Evolutionary conservation across 2,113 vertebrate genomes (phyloP).

Genomic region (Thunnus thynnus): DNA sequence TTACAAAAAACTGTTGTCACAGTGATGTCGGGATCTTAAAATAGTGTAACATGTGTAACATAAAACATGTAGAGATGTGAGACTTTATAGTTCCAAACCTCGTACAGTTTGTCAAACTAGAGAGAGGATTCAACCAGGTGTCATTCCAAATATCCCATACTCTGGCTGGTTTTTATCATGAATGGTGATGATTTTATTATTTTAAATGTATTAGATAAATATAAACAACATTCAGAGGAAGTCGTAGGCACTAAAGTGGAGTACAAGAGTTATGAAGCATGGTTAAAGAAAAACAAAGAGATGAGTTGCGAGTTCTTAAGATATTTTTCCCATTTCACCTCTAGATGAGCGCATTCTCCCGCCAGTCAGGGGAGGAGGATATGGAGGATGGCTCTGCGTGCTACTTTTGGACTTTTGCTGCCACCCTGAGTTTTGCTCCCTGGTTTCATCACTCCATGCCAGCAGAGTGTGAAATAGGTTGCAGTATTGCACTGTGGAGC

Average conservation of each 20-base stretch:
- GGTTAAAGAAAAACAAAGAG: not conserved
- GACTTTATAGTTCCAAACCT: no score
- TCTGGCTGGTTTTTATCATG: no score
- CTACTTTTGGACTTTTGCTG: slow-evolving; percentile 39
- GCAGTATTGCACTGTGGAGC: slow-evolving; percentile 15
- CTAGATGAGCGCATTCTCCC: not conserved
- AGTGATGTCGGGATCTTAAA: no score
- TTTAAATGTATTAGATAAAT: no score
- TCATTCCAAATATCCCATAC: no score
- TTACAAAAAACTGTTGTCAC: no score
- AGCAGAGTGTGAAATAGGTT: slow-evolving; percentile 61
- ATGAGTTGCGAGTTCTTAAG: not conserved
- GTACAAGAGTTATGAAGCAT: not conserved
- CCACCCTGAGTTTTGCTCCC: slow-evolving; percentile 16
- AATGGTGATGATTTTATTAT: no score
- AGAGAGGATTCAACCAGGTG: no score
- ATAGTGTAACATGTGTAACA: no score
- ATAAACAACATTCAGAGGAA: no score
- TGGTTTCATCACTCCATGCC: slow-evolving; percentile 37
- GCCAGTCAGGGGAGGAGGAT: not conserved
- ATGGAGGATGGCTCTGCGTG: not conserved
- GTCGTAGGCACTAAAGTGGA: not conserved
- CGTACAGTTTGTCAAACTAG: no score
- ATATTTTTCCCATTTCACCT: not conserved
- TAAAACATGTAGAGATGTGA: no score